Base-by-base conservation (phyloP, 2,888 invertebrate species). In the Melanophora roralis region DNA sequence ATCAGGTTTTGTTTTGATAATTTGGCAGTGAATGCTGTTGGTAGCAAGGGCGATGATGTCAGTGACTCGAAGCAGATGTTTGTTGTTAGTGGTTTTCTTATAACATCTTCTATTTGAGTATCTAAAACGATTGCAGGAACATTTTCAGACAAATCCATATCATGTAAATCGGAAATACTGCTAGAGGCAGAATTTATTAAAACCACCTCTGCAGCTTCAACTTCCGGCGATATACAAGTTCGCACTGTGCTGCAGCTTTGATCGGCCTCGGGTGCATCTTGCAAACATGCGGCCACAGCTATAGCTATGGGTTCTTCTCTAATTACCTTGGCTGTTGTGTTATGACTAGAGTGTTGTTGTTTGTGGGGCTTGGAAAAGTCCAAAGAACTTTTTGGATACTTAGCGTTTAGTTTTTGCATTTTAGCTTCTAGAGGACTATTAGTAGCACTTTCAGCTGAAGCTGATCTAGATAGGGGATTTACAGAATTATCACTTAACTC, bases 121-220 rank as follows among this genome's bases (percentile, higher is more conserved):
- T 87, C 88, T 69, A 85, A 69, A 65, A 86, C 86, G 45, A 72
- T 11, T 27, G 51, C 45, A 38, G 72, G 62, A 6, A 82, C 81
- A 2, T 84, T 83, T 67, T 87, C 86, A 45, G 86, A 87, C 49
- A 86, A 83, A 59, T 92, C 92, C 51, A 91, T 90, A 55, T 93
- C 93, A 84, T 92, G 90, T 69, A 92, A 85, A 80, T 93, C 93
- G 83, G 93, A 93, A 12, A 92, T 91, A 82, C 92, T 93, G 81
- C 92, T 93, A 5, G 93, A 93, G 14, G 93, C 92, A 7, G 93
- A 92, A 82, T 94, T 94, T 72, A 94, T 90, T 87, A 92, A 94
- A 1, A 94, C 93, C 11, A 94, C 88, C 89, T 95, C 95, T 23
- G 93, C 93, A 4, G 92, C 92, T 57, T 91, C 91, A 78, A 92